Evolutionary conservation across 2,113 vertebrate species (phyloP).

Genomic region (Pristiophorus japonicus): DNA sequence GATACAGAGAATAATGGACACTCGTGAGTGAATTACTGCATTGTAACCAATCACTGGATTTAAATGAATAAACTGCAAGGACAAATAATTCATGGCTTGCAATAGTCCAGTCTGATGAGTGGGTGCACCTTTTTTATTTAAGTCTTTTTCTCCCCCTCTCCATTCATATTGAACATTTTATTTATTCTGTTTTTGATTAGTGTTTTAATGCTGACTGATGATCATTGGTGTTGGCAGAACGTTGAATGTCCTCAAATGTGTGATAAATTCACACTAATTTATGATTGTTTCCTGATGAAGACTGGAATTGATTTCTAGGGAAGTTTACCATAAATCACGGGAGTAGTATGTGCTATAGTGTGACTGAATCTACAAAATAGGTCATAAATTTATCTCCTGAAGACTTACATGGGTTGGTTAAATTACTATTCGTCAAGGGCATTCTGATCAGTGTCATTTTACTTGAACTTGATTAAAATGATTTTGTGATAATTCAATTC

Average conservation of each 20-base stretch:
- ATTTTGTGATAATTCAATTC: neutral
- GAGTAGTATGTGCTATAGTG: neutral
- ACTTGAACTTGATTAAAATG: slow-evolving; percentile 2
- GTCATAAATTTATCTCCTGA: neutral
- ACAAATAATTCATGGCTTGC: neutral
- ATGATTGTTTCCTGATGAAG: slow-evolving; percentile 27
- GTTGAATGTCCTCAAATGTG: neutral
- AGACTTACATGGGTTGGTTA: neutral
- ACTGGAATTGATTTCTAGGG: slow-evolving; percentile 28
- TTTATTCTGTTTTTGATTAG: neutral
- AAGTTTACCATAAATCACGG: neutral
- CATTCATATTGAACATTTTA: neutral
- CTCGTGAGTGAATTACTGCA: neutral
- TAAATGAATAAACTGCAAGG: neutral
- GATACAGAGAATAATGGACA: neutral
- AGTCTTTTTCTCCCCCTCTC: neutral
- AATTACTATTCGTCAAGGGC: neutral
- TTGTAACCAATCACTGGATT: neutral
- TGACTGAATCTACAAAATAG: neutral
- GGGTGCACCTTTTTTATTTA: neutral
- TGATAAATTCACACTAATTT: slow-evolving; percentile 26
- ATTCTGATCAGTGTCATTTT: neutral
- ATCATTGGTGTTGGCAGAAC: neutral
- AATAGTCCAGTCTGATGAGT: slow-evolving; percentile 5
- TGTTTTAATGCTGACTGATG: neutral